phyloP scores from a whole-genome alignment of 2,797 vertebrate species.

The Hyperoplus immaculatus region DNA sequence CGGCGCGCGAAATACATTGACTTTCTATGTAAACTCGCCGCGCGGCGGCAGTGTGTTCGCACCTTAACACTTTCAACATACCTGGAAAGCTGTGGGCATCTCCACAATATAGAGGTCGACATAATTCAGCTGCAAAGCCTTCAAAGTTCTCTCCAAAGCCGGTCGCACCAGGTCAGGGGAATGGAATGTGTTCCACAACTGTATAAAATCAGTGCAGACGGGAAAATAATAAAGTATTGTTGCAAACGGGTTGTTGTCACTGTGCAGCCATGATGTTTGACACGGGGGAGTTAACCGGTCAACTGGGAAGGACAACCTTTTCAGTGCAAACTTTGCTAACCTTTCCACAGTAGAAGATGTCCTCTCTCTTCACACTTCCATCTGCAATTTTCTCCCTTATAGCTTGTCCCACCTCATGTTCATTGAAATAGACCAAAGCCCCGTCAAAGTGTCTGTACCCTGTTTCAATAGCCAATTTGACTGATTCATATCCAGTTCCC shows the following conservation, averaged over 20 bases:
- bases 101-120: slow-evolving; percentile 95
- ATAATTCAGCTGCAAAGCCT: slow-evolving; percentile 89
- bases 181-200: slow-evolving; percentile 94
- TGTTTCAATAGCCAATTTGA: slow-evolving; percentile 90
- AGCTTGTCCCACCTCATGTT: slow-evolving; percentile 93
- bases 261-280: neutral
- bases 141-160: slow-evolving; percentile 89
- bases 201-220: slow-evolving; percentile 7
- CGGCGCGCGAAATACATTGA: too few species aligned
- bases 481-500: slow-evolving; percentile 81
- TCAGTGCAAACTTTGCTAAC: slow-evolving; percentile 76
- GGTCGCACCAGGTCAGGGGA: slow-evolving; percentile 88
- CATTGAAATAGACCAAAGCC: slow-evolving; percentile 91
- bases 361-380: slow-evolving; percentile 90
- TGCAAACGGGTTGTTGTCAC: neutral
- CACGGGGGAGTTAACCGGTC: neutral
- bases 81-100: slow-evolving; percentile 93
- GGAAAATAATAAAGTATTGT: neutral
- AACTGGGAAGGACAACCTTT: too few species aligned
- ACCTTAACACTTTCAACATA: slow-evolving; percentile 51
- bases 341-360: slow-evolving; percentile 97
- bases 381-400: slow-evolving; percentile 93
- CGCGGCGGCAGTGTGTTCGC: too few species aligned
- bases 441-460: slow-evolving; percentile 95
- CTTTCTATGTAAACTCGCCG: too few species aligned